Evolutionary conservation across 2,113 vertebrate species (phyloP).

Genomic region (Acrocephalus kingi): DNA sequence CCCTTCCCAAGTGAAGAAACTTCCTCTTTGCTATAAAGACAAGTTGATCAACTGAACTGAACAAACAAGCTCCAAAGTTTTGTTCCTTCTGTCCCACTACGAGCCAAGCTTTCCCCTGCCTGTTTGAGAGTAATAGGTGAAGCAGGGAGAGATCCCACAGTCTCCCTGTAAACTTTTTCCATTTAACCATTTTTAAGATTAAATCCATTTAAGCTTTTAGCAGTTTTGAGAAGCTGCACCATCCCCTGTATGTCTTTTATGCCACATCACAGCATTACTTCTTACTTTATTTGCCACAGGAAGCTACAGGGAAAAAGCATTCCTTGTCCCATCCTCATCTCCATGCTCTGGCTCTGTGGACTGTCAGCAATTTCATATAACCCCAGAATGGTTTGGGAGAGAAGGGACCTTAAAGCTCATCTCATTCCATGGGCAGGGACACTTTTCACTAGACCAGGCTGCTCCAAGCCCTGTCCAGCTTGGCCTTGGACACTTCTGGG

Average conservation of each 20-base stretch:
- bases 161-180: neutral
- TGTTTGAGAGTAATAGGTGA: rapidly evolving
- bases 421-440: neutral
- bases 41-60: neutral
- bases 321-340: neutral
- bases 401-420: neutral
- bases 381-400: neutral
- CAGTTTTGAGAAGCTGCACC: neutral
- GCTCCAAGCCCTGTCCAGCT: neutral
- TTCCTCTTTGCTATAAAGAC: neutral
- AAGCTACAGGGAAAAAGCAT: neutral
- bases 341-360: neutral
- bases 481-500: neutral
- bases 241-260: neutral
- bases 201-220: neutral
- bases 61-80: neutral
- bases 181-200: neutral
- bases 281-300: neutral
- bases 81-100: neutral
- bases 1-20: neutral
- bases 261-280: neutral
- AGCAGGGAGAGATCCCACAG: neutral
- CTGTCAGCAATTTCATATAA: neutral
- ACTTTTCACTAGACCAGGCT: neutral
- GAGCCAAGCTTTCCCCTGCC: neutral